Evolutionary conservation across 2,113 vertebrate species (phyloP).

Genomic region (Eudyptes chrysolophus): DNA sequence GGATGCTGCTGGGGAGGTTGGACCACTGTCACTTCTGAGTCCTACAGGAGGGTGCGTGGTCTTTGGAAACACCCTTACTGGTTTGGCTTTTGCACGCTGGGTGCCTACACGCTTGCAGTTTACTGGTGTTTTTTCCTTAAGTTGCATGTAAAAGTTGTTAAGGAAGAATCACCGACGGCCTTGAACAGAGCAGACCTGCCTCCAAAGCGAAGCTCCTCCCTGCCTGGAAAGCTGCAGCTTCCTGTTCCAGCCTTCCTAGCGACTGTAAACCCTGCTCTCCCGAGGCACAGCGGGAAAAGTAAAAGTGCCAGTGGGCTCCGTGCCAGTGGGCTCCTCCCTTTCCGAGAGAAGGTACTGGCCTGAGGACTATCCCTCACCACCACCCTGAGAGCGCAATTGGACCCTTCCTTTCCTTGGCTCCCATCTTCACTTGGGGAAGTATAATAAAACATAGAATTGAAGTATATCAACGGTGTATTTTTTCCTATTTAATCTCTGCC

Average conservation of each 20-base stretch:
- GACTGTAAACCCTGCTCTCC: not conserved
- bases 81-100: not conserved
- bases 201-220: not conserved
- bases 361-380: not conserved
- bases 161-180: not conserved
- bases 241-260: not conserved
- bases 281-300: not conserved
- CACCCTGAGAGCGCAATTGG: fast-evolving
- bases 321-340: not conserved
- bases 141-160: not conserved
- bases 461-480: not conserved
- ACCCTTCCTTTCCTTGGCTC: not conserved
- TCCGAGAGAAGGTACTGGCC: not conserved
- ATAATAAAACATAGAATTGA: not conserved
- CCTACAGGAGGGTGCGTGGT: fast-evolving
- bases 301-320: not conserved
- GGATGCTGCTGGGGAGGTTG: not conserved
- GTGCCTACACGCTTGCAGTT: fast-evolving
- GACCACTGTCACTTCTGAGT: not conserved
- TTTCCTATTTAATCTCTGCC: not conserved
- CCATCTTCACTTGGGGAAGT: not conserved
- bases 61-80: not conserved
- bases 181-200: not conserved
- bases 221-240: not conserved
- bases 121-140: not conserved